Base-by-base conservation (phyloP, 2,888 invertebrate species). In the Coelinius sp. region DNA sequence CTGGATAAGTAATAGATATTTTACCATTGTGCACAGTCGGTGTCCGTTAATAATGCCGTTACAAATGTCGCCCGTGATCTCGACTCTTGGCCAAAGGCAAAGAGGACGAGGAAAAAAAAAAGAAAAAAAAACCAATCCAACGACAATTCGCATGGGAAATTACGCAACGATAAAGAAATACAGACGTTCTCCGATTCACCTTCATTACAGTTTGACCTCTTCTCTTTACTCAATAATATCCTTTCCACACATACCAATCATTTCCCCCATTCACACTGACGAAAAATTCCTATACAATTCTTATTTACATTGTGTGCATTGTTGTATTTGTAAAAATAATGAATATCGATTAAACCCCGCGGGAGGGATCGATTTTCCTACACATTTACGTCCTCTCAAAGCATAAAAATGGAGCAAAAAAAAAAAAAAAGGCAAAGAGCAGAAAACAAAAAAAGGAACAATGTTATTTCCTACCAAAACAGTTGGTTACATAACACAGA, bases 251-350 rank as follows among this genome's bases (percentile, higher is more conserved):
- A 41, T 46, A 41, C 35, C 35, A 53, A 41, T 31, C 53, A 66
- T 27, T 44, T 20, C 44, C 14, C 53, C 38, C 66, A 31, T 17
- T 66, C 27, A 59, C 31, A 25, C 31, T 38, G 46, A 56, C 35
- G 65, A 41, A 44, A 65, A 53, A 46, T 65, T 25, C 22, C 25
- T 56, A 65, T 63, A 69, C 63, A 63, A 41, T 63, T 62, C 5
- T n/a, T 69, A 72, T 72, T 68, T 72, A 72, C 71, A 72, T 52
- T 38, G 63, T 72, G 68, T 72, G 71, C 68, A 68, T 59, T 27
- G 27, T 22, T 53, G 44, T 52, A 49, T 22, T 41, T 4, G 49
- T 62, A 12, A 52, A 71, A 62, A 71, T 67, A 52, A 46, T 27
- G 31, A 41, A 56, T 68, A 56, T 56, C 10, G 27, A 56, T 56